Conservation (phyloP, 2,888 invertebrate genomes). For the Nephrotoma guestfalica region DNA sequence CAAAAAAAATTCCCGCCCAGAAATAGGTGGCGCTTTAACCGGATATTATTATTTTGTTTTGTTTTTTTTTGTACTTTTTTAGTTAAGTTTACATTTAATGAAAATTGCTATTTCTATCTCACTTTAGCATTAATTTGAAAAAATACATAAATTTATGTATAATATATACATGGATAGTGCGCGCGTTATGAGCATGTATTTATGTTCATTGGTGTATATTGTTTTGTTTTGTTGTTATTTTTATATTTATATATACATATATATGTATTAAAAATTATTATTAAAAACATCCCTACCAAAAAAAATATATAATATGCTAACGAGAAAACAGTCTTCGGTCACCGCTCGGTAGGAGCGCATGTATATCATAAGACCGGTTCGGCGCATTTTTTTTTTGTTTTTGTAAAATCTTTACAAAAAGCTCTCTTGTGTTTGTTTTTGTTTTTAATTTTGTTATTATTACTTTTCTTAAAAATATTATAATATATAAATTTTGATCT, state of each 20-base stretch:
- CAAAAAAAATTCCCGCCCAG: slow-evolving; percentile 5
- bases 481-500: neutral
- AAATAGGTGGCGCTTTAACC: slow-evolving; percentile 6
- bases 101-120: neutral
- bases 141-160: neutral
- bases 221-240: slow-evolving; percentile 1
- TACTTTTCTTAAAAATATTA: neutral
- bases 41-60: neutral
- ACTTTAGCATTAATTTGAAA: neutral
- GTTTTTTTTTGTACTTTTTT: neutral
- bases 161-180: neutral
- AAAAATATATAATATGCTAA: neutral
- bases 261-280: neutral
- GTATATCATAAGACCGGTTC: slow-evolving; percentile 11
- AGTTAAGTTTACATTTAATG: neutral
- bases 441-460: neutral
- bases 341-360: slow-evolving; percentile 17
- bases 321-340: slow-evolving; percentile 16
- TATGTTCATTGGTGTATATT: neutral
- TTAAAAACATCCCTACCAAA: neutral
- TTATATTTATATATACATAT: neutral
- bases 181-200: neutral
- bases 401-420: neutral
- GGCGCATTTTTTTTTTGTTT: slow-evolving; percentile 5
- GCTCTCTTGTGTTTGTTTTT: neutral